Base-by-base conservation (phyloP, 1,140 invertebrate genomes). In the Tigriopus japonicus region DNA sequence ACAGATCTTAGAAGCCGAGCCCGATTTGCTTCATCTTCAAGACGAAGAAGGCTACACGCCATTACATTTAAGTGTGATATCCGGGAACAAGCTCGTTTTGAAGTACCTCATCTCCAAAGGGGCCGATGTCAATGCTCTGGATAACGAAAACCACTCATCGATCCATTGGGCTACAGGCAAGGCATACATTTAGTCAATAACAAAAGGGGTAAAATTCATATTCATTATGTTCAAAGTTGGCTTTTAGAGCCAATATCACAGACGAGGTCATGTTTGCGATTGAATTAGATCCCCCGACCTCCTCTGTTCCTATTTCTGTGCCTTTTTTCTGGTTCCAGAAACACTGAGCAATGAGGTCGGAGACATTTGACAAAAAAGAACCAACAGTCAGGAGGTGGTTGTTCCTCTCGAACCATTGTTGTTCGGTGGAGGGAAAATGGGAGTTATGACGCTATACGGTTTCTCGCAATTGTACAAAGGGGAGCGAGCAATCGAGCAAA, bases 91-190 rank as follows among this genome's bases (percentile, higher is more conserved):
- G 65, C 80, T 82, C 21, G 77, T 91, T 59, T 83, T 89, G 49
- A 82, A 84, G 58, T 83, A 85, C 24, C 73, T 93, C 6, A 69
- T 91, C 49, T 80, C 83, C 14, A 83, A 83, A 62, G 81, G 83
- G 23, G 90, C 91, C 10, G 84, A 94, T 68, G 81, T 96, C 49
- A 85, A 87, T 69, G 82, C 83, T 41, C 76, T 85, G 56, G 94
- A 98, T 72, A 82, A 87, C 68, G 93, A 98, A 70, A 82, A 85
- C 55, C 94, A 98, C 70, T 92, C 91, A 1, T 84, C 88, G n/a
- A 82, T 95, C 14, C 94, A 98, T 72, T 98, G 94, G 94, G 93
- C 94, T 3, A 92, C 89, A 65, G 91, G 92, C 92, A 72, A 77
- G 68, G 2, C 5, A 6, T 49, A 17, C 21, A 35, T 49, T 49